phyloP scores from a whole-genome alignment of 1,140 invertebrate species.

The Stegodyphus mimosarum region DNA sequence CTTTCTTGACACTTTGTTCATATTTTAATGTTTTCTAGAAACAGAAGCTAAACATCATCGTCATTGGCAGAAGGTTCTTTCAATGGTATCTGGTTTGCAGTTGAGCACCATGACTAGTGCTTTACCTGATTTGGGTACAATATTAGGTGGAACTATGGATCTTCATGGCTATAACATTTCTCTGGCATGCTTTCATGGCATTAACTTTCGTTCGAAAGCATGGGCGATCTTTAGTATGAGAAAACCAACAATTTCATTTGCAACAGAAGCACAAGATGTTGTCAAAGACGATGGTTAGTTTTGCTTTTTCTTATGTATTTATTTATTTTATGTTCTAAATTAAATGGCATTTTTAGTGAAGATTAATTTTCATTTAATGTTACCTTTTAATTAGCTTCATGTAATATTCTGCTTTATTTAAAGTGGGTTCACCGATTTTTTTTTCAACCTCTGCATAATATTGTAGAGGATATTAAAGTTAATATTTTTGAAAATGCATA shows the following conservation, averaged over 20 bases:
- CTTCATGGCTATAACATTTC: constrained; percentile 89
- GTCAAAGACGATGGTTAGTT: constrained; percentile 74
- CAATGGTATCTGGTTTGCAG: constrained; percentile 79
- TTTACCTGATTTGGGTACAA: constrained; percentile 78
- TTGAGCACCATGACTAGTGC: constrained; percentile 80
- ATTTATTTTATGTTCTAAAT: too few species aligned
- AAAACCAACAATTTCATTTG: constrained; percentile 94
- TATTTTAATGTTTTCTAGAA: constrained; percentile 36
- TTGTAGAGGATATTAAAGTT: too few species aligned
- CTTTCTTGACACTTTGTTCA: too few species aligned
- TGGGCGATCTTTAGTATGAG: constrained; percentile 96
- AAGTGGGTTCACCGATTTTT: too few species aligned
- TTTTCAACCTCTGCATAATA: too few species aligned
- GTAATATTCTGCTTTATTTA: too few species aligned
- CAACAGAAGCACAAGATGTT: constrained; percentile 91
- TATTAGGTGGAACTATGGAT: constrained; percentile 93
- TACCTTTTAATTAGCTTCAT: too few species aligned
- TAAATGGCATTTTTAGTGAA: too few species aligned
- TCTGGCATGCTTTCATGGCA: constrained; percentile 95
- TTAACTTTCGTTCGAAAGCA: constrained; percentile 96
- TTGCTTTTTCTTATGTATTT: too few species aligned
- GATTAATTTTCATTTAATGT: too few species aligned
- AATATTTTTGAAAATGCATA: too few species aligned
- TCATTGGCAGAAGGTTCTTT: constrained; percentile 88
- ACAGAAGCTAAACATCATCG: constrained; percentile 84